phyloP scores from a whole-genome alignment of 2,888 invertebrate genomes.

The Drosophila quinaria region DNA sequence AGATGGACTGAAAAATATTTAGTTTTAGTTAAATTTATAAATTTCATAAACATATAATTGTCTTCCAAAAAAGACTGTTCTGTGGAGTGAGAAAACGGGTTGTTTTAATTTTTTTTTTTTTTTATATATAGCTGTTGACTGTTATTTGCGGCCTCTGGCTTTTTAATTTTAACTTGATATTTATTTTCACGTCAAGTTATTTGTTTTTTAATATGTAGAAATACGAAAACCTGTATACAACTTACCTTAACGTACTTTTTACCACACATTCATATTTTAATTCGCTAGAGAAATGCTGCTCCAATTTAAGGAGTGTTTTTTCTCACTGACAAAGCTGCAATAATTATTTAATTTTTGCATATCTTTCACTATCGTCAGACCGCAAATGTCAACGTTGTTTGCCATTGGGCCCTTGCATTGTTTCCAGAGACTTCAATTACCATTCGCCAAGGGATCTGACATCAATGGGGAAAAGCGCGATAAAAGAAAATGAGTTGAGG shows the following conservation, averaged over 20 bases:
- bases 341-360: constrained; percentile 51
- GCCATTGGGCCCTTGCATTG: constrained; percentile 25
- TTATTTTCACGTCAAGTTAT: not conserved
- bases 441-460: constrained; percentile 48
- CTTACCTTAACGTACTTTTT: not conserved
- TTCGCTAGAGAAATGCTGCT: constrained; percentile 24
- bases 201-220: not conserved
- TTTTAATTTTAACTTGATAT: not conserved
- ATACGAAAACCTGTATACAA: not conserved
- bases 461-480: constrained; percentile 34
- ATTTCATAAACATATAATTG: too few relatives aligned
- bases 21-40: too few relatives aligned
- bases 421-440: constrained; percentile 28
- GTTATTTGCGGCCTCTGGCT: not conserved
- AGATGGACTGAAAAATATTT: too few relatives aligned
- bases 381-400: constrained; percentile 53
- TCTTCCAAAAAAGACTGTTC: too few relatives aligned
- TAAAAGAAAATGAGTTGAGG: not conserved
- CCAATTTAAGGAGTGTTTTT: constrained; percentile 6
- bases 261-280: constrained; percentile 5
- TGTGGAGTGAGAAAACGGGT: too few relatives aligned
- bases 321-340: constrained; percentile 8
- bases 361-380: constrained; percentile 23
- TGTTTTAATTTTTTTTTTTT: too few relatives aligned
- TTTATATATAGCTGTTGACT: too few relatives aligned